phyloP scores from a whole-genome alignment of 2,113 vertebrate species.

The Cottus gobio region DNA sequence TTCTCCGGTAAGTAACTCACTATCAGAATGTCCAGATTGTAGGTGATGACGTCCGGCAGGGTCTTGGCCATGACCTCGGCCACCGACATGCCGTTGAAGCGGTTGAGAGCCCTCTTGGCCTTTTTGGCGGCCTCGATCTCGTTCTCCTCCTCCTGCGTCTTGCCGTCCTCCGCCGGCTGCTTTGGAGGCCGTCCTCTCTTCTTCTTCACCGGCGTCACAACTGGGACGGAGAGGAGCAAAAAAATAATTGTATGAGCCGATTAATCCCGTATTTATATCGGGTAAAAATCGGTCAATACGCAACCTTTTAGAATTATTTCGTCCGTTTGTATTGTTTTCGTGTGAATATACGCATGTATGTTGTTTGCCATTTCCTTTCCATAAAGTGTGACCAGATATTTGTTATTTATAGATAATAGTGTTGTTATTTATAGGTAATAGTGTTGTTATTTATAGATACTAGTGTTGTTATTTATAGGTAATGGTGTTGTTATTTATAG shows the following conservation, averaged over 20 bases:
- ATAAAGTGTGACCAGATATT: neutral
- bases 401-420: neutral
- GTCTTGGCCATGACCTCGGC: conserved; percentile 95
- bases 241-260: neutral
- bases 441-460: neutral
- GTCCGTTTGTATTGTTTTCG: neutral
- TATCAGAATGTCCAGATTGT: conserved; percentile 96
- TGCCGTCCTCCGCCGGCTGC: conserved; percentile 83
- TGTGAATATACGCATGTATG: neutral
- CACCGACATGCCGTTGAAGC: conserved; percentile 95
- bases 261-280: neutral
- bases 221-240: neutral
- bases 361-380: neutral
- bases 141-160: conserved; percentile 88
- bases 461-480: neutral
- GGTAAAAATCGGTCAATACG: too few species aligned
- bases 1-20: conserved; percentile 83
- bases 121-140: conserved; percentile 86
- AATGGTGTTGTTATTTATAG: neutral
- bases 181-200: conserved; percentile 88
- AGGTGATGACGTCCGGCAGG: conserved; percentile 94
- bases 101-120: conserved; percentile 93
- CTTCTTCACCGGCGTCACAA: conserved; percentile 85
- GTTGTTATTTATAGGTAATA: too few species aligned
- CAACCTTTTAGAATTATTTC: too few species aligned